phyloP scores from a whole-genome alignment of 1,140 invertebrate species.

The Homarus americanus region DNA sequence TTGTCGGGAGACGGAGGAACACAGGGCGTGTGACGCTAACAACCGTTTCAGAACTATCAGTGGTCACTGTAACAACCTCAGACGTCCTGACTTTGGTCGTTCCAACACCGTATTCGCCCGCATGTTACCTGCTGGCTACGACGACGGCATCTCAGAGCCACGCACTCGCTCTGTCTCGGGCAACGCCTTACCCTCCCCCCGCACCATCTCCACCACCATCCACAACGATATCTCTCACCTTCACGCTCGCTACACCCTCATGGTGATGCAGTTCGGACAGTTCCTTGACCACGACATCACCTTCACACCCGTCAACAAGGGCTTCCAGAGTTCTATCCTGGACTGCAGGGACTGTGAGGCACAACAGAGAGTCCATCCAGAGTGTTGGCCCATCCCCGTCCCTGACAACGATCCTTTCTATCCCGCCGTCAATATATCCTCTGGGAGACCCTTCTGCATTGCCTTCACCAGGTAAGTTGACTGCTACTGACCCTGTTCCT shows the following conservation, averaged over 20 bases:
- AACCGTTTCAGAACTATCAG: constrained; percentile 91
- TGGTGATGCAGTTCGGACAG: constrained; percentile 94
- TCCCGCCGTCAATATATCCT: constrained; percentile 88
- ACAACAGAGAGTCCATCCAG: constrained; percentile 89
- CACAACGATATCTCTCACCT: constrained; percentile 93
- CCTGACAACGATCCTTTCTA: constrained; percentile 91
- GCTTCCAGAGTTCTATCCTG: constrained; percentile 80
- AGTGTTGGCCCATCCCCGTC: constrained; percentile 92
- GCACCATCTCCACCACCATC: constrained; percentile 90
- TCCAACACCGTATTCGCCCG: constrained; percentile 91
- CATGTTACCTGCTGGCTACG: constrained; percentile 90
- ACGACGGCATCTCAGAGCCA: constrained; percentile 91
- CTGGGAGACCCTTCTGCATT: constrained; percentile 91
- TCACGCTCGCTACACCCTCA: constrained; percentile 91
- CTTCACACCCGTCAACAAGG: constrained; percentile 81
- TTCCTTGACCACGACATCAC: constrained; percentile 95
- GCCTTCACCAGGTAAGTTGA: constrained; percentile 91
- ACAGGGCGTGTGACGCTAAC: constrained; percentile 86
- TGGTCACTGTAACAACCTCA: constrained; percentile 95
- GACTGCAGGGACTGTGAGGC: constrained; percentile 92
- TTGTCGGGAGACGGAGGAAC: constrained; percentile 77
- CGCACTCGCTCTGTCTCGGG: constrained; percentile 86
- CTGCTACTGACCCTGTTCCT: no score
- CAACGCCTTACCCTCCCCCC: constrained; percentile 86
- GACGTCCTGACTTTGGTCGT: constrained; percentile 90